phyloP scores from a whole-genome alignment of 2,113 vertebrate genomes.

The Diphyllodes magnificus region DNA sequence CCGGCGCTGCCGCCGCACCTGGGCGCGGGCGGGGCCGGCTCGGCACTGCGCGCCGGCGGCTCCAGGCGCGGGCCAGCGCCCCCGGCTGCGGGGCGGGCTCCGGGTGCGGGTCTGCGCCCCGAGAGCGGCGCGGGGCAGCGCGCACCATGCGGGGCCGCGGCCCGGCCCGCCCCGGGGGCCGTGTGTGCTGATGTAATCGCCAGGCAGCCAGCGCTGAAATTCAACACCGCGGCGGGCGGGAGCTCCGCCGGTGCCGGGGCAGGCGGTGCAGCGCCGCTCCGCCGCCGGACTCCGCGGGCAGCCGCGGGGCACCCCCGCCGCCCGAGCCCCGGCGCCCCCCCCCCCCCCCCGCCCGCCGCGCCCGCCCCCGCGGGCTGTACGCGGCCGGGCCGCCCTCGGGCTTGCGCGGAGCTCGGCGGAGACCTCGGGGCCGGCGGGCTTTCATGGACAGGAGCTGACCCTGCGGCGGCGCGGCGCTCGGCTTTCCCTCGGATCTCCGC shows the following conservation, averaged over 20 bases:
- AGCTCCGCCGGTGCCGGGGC: too few species aligned
- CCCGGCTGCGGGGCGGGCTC: too few species aligned
- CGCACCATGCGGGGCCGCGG: too few species aligned
- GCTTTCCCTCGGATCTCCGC: constrained; percentile 88
- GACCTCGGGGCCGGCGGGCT: not conserved
- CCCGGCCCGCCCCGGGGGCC: too few species aligned
- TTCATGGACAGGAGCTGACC: constrained; percentile 68
- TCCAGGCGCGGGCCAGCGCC: not conserved
- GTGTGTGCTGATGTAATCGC: too few species aligned
- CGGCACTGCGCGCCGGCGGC: not conserved
- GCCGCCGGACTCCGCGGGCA: too few species aligned
- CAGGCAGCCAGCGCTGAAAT: too few species aligned
- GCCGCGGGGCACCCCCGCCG: too few species aligned
- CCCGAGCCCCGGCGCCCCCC: too few species aligned
- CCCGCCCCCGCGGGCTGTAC: not conserved
- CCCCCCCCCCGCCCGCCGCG: not conserved
- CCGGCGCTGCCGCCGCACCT: not conserved
- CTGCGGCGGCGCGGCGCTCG: constrained; percentile 38
- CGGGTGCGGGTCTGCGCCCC: not conserved
- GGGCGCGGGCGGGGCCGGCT: not conserved
- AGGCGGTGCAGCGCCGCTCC: too few species aligned
- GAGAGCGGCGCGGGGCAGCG: not conserved
- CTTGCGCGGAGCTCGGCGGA: not conserved
- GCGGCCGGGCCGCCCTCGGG: not conserved
- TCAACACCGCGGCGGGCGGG: too few species aligned